Conservation (phyloP, 2,113 vertebrate genomes). For the Hippoglossus stenolepis region DNA sequence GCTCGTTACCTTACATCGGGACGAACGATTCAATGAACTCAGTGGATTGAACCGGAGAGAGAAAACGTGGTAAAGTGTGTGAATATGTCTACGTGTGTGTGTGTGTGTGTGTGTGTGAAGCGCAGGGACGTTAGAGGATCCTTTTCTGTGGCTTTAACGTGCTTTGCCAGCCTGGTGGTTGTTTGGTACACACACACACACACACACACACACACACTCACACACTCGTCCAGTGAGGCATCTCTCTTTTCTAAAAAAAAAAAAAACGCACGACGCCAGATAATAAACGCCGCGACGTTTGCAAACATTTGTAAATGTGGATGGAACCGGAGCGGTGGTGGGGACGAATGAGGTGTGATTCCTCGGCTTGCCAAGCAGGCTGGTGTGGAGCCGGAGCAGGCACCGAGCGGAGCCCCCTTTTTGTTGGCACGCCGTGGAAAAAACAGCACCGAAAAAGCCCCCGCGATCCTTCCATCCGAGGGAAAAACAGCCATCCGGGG, state of each 20-base stretch:
- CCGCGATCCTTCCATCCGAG: neutral
- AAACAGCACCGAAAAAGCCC: slow-evolving; percentile 59
- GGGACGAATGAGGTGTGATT: neutral
- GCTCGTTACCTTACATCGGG: neutral
- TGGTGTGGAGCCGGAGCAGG: slow-evolving; percentile 53
- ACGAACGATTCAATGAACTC: neutral
- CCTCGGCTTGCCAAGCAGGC: slow-evolving; percentile 47
- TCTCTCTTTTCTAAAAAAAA: neutral
- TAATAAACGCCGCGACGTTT: slow-evolving; percentile 28
- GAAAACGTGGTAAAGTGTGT: neutral
- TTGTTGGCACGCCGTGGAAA: slow-evolving; percentile 80
- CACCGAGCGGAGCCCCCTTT: slow-evolving; percentile 60
- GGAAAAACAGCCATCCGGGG: slow-evolving; percentile 13
- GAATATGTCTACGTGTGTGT: too few species aligned
- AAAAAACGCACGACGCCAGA: slow-evolving; percentile 6
- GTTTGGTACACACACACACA: slow-evolving; percentile 15
- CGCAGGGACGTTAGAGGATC: slow-evolving; percentile 5
- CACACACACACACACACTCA: too few species aligned
- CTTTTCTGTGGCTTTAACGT: slow-evolving; percentile 35
- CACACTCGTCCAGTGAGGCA: neutral
- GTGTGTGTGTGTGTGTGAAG: neutral
- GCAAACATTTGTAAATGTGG: neutral
- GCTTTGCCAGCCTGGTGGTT: slow-evolving; percentile 69
- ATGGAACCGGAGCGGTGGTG: neutral
- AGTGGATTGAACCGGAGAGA: neutral